Evolutionary conservation across 1,140 invertebrate genomes (phyloP), one percentile per base, ranked within the genome.

Genomic region (Homalodisca vitripennis): DNA sequence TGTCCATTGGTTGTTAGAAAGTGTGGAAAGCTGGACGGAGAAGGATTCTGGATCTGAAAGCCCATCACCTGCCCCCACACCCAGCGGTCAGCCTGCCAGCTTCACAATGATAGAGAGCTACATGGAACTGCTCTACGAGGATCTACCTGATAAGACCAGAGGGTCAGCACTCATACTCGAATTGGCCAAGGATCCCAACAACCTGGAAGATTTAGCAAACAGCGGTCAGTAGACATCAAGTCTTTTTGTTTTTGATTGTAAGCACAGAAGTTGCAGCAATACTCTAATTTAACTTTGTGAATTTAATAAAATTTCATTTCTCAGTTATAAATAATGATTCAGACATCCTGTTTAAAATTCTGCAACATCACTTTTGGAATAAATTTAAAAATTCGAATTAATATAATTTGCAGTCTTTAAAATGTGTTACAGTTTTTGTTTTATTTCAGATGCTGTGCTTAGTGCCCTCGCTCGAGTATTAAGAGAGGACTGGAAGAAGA

Each of bases 81-180:
- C 55, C 14, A 64, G 57, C 17, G 73, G 71, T 47, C 72, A 72
- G 48, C n/a, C n/a, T n/a, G 88, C 90, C 57, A 86, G 87, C 27
- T 89, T 94, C 64, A 92, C 92, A 74, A 90, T 90, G 78, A 86
- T 98, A 57, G 94, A 98, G 77, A 89, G 90, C 74, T 99, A 99
- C 80, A 90, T 98, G 51, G 97, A 99, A 81, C 82, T 99, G 69
- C 81, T 99, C 2, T 99, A 99, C 80, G 98, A 99, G 82, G 95
- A 95, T 73, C 89, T 97, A 74, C 84, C 89, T 47, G 94, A 95
- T 74, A 98, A 98, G 84, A 89, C 97, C 27, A 90, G 92, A 80
- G 97, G 94, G 31, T 94, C 96, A n/a, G 89, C 89, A 17, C 82
- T 95, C 63, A 93, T 99, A 71, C 83, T 98, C 62, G 91, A 96